A percentile compares a stretch with the other conserved stretches of the same genome.
These are phyloP conservation scores for Elaphurus davidianus DNA, from an alignment of 2,113 vertebrate species.

Conservation along the genomic window DNA sequence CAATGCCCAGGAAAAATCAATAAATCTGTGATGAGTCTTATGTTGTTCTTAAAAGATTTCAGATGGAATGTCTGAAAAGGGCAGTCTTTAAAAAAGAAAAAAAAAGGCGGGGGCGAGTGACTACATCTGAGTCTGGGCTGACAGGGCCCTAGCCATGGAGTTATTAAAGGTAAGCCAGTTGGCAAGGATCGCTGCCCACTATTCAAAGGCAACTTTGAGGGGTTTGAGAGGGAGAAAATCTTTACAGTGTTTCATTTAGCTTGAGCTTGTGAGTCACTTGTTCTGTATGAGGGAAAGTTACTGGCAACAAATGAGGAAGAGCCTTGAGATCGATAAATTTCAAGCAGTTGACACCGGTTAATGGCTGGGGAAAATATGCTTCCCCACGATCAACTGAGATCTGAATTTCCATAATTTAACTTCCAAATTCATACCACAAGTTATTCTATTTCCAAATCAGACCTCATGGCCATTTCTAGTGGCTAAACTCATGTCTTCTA, in stretches of 20 bases:
- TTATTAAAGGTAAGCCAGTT: conserved; percentile 6
- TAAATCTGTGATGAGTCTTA: conserved; percentile 50
- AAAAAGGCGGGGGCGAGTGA: neutral
- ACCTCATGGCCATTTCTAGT: neutral
- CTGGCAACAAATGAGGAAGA: conserved; percentile 48
- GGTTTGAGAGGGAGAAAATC: conserved; percentile 29
- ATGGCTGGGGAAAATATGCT: neutral
- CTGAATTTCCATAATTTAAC: conserved; percentile 42
- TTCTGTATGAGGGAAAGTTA: conserved; percentile 27
- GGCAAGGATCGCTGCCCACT: conserved; percentile 3
- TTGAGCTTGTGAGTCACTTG: conserved; percentile 41
- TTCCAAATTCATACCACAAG: conserved; percentile 39
- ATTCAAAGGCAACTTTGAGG: conserved; percentile 28
- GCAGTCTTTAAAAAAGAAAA: neutral
- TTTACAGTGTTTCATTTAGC: conserved; percentile 23
- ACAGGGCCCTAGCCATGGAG: neutral
- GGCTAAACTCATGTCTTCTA: neutral
- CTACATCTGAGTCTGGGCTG: neutral
- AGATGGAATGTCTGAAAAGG: conserved; percentile 44
- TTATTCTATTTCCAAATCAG: conserved; percentile 11
- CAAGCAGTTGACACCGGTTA: conserved; percentile 16
- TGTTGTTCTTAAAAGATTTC: conserved; percentile 54
- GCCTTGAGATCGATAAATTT: conserved; percentile 34
- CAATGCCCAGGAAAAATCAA: conserved; percentile 58
- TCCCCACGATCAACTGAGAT: neutral